Percentiles rank a stretch among this genome's conserved stretches.
Conservation (phyloP, 1,140 invertebrate species). For the Radopholus similis region DNA sequence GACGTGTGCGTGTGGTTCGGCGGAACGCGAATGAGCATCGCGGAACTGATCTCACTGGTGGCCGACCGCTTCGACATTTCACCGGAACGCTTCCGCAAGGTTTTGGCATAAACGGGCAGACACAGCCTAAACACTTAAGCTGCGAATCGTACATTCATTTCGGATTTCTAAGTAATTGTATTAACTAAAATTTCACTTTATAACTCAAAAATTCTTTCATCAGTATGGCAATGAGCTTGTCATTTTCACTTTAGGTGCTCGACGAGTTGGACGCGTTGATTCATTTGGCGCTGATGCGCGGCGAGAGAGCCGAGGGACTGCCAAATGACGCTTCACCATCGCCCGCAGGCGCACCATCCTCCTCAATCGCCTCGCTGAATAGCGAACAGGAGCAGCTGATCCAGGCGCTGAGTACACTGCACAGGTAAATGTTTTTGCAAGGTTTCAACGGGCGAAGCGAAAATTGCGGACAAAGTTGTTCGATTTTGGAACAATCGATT, state of each 20-base stretch:
- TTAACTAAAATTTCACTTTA: too few relatives aligned
- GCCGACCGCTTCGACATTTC: slow-evolving; percentile 12
- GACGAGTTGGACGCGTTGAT: not conserved
- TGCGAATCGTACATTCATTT: too few relatives aligned
- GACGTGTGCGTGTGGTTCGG: slow-evolving; percentile 22
- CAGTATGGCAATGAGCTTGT: not conserved
- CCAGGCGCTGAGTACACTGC: slow-evolving; percentile 7
- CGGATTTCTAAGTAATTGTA: too few relatives aligned
- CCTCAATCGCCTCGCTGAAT: not conserved
- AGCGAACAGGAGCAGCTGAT: slow-evolving; percentile 8
- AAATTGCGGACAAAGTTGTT: too few relatives aligned
- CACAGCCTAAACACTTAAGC: too few relatives aligned
- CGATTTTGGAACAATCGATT: too few relatives aligned
- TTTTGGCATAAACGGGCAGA: not conserved
- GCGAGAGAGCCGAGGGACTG: not conserved
- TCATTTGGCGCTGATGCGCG: too few relatives aligned
- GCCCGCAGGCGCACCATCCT: not conserved
- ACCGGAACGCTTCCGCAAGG: not conserved
- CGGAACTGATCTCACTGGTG: slow-evolving; percentile 10
- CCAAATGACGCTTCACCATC: not conserved
- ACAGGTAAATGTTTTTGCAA: too few relatives aligned
- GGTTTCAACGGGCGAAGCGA: too few relatives aligned
- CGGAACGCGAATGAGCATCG: not conserved
- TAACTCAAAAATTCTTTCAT: too few relatives aligned
- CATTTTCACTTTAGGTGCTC: not conserved